Base-by-base conservation (phyloP, 2,113 vertebrate species). In the Tursiops truncatus region DNA sequence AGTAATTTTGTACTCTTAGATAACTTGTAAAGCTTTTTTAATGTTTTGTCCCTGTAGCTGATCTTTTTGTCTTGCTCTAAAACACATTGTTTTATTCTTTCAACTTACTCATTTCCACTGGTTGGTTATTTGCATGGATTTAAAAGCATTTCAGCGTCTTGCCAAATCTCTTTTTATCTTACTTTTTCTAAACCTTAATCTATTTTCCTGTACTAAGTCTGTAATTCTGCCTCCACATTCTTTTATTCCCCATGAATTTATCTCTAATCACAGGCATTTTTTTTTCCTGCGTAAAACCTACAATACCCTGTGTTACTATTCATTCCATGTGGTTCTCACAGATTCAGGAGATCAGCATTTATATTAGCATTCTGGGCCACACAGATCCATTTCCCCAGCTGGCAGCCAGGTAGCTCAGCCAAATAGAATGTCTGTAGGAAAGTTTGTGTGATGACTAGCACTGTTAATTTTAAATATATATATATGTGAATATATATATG, bases 251-350 rank as follows among this genome's bases (percentile, higher is more conserved):
- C 26, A 58, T 77, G 81, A 95, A 82, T 28, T 96, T 96, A 93
- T 83, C 85, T 93, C 80, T 97, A 91, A 96, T 95, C 68, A 13
- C 28, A 83, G 81, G 60, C 67, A 71, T 87, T 95, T 97, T 80
- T 80, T 86, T 60, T 65, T 28, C 50, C 41, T 65, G 44, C 53
- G 28, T 65, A 93, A 91, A 96, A 3, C 67, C 53, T 85, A 53
- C 67, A 86, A 38, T 89, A 36, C 15, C 11, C 71, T 38, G 3
- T 77, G 26, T 87, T 91, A 82, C 80, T 95, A 63, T 96, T 93
- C 68, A 74, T 81, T 60, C 18, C 15, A 10, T 56, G 60, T 77
- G 21, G 17, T 67, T 87, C 88, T 87, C 60, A 70, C n/a, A 73
- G 77, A 79, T 92, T 87, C 31, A 9, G 41, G 23, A 81, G 84